Percentiles rank a stretch among this genome's conserved stretches.
These are phyloP conservation scores for Falco rusticolus DNA, from an alignment of 2,797 vertebrate genomes.

Conservation along the genomic window DNA sequence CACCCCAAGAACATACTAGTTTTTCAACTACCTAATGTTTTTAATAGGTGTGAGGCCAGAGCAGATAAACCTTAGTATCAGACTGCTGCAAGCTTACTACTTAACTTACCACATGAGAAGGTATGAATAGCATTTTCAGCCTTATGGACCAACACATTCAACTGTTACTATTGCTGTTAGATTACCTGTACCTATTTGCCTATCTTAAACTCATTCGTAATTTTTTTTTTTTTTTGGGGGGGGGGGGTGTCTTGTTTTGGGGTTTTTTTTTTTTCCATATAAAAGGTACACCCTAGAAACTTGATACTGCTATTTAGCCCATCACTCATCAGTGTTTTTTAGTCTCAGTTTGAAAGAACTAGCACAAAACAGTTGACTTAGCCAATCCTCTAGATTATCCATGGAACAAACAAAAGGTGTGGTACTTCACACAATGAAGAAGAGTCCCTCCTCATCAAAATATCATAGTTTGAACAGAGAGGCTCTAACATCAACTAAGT, in stretches of 20 bases:
- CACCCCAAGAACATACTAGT: not conserved
- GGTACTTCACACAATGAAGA: not conserved
- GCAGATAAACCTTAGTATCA: not conserved
- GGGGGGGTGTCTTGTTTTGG: too few species aligned
- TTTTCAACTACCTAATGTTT: not conserved
- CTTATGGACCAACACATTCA: not conserved
- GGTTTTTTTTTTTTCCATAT: not conserved
- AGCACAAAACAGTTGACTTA: not conserved
- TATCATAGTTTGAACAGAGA: not conserved
- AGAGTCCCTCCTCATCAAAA: not conserved
- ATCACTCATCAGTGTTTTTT: not conserved
- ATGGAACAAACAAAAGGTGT: not conserved
- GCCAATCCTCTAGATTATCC: not conserved
- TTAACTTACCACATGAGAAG: not conserved
- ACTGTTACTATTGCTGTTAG: not conserved
- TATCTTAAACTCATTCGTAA: not conserved
- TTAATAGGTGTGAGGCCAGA: not conserved
- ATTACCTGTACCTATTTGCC: not conserved
- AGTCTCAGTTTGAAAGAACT: not conserved
- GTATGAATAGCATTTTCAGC: not conserved
- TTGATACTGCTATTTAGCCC: not conserved
- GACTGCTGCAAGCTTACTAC: not conserved
- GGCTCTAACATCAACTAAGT: not conserved
- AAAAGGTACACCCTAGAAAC: not conserved
- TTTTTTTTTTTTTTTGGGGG: not conserved